Evolutionary conservation across 2,797 vertebrate species (phyloP), one percentile per base, ranked within the genome.

Genomic region (Tragopan temminckii): DNA sequence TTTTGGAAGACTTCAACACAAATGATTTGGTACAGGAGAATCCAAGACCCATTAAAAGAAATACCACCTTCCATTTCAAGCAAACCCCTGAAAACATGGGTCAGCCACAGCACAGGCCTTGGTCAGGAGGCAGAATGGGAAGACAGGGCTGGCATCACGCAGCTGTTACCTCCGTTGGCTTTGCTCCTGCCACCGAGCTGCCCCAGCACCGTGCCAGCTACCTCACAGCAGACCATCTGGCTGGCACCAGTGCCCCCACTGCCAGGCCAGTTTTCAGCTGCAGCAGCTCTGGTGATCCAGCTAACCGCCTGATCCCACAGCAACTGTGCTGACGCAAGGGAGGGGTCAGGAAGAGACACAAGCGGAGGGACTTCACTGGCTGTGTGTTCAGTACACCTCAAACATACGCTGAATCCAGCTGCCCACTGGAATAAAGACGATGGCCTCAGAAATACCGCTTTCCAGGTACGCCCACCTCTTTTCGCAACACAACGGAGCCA

Each of bases 71-170:
- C 45, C 33, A 2, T 31, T 11, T 38, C 40, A 29, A 7, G 21
- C 1, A 16, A 9, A 11, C 19, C 13, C 14, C 2, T 25, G 0
- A 29, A 43, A 38, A 38, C 2, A 3, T 1, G 3, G n/a, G 46
- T 4, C 2, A 48, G 43, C 21, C 0, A 2, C 7, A 31, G n/a
- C 6, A 29, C 3, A 5, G 5, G 6, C 35, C 0, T 0, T 9
- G 13, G 36, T 23, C 15, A 4, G 0, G 4, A 0, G 3, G 42
- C 31, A 64, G 43, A 15, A 10, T 0, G 2, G 55, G 42, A 18
- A 48, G 11, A 7, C 35, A 15, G 0, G 1, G 14, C 13, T 3
- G 31, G 7, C 11, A 33, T 0, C 1, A 24, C 9, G 14, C 48
- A 59, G 61, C 11, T 9, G 40, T 45, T 17, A 17, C 33, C 29